phyloP scores from a whole-genome alignment of 92 coral and sea anemone species.

The Ricordea florida region DNA sequence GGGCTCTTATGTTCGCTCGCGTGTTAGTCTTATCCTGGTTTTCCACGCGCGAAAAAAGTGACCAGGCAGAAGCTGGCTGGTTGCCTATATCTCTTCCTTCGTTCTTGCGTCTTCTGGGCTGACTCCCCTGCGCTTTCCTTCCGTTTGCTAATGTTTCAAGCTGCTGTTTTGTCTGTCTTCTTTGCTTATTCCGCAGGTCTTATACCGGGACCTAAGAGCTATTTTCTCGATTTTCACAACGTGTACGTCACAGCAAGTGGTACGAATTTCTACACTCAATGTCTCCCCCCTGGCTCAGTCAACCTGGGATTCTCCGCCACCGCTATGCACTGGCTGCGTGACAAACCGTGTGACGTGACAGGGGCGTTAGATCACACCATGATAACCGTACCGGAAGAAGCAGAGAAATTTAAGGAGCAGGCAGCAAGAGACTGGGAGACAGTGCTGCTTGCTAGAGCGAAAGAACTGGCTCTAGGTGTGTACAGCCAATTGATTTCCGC shows the following conservation, averaged over 20 bases:
- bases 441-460: slow-evolving; percentile 58
- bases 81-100: too few species aligned
- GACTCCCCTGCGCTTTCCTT: too few species aligned
- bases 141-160: too few species aligned
- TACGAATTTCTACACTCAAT: slow-evolving; percentile 68
- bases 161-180: too few species aligned
- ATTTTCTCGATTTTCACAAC: slow-evolving; percentile 46
- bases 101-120: too few species aligned
- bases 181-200: slow-evolving; percentile 27
- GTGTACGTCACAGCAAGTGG: slow-evolving; percentile 72
- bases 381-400: slow-evolving; percentile 46
- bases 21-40: too few species aligned
- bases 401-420: slow-evolving; percentile 34
- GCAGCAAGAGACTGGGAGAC: slow-evolving; percentile 76
- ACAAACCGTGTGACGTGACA: slow-evolving; percentile 67
- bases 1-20: too few species aligned
- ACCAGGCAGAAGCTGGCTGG: too few species aligned
- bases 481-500: too few species aligned
- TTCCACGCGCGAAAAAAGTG: too few species aligned
- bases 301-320: slow-evolving; percentile 67
- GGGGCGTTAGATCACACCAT: slow-evolving; percentile 64
- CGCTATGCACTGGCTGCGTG: slow-evolving; percentile 73
- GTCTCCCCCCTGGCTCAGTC: slow-evolving; percentile 45
- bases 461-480: slow-evolving; percentile 34
- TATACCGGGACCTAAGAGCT: slow-evolving; percentile 63